Conservation (phyloP, 2,113 vertebrate species). For the Periophthalmodon schlosseri region DNA sequence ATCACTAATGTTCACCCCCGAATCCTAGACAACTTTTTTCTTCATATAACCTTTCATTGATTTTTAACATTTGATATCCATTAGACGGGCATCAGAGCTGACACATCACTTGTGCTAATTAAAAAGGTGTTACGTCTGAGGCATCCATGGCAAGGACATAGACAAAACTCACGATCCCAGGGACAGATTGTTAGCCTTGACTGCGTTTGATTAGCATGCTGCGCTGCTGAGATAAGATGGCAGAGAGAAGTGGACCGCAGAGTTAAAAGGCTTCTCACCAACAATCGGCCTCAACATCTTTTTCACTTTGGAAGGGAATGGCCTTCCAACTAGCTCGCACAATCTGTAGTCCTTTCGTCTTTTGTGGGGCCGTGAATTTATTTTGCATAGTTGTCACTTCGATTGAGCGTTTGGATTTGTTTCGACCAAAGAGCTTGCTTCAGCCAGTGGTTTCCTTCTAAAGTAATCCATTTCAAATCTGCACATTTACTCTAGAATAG, state of each 20-base stretch:
- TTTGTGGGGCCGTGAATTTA: neutral
- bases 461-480: neutral
- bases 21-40: neutral
- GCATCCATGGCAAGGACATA: conserved; percentile 43
- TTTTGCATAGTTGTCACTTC: conserved; percentile 1
- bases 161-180: conserved; percentile 59
- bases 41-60: neutral
- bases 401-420: neutral
- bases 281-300: conserved; percentile 50
- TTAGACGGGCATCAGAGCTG: conserved; percentile 14
- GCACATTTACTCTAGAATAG: neutral
- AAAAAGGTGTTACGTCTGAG: conserved; percentile 42
- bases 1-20: no score
- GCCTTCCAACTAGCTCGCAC: conserved; percentile 46
- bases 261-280: conserved; percentile 55
- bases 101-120: conserved; percentile 38
- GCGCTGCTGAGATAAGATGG: conserved; percentile 65
- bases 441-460: neutral
- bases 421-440: neutral
- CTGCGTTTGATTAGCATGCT: conserved; percentile 67
- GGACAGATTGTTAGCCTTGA: conserved; percentile 32
- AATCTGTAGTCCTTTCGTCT: conserved; percentile 45
- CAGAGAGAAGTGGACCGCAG: conserved; percentile 26
- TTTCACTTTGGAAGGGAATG: conserved; percentile 48
- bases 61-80: conserved; percentile 10